A percentile compares a stretch with the other conserved stretches of the same genome.
Evolutionary conservation across 2,888 invertebrate species (phyloP).

Genomic region (Eumacrocentrus americanus): DNA sequence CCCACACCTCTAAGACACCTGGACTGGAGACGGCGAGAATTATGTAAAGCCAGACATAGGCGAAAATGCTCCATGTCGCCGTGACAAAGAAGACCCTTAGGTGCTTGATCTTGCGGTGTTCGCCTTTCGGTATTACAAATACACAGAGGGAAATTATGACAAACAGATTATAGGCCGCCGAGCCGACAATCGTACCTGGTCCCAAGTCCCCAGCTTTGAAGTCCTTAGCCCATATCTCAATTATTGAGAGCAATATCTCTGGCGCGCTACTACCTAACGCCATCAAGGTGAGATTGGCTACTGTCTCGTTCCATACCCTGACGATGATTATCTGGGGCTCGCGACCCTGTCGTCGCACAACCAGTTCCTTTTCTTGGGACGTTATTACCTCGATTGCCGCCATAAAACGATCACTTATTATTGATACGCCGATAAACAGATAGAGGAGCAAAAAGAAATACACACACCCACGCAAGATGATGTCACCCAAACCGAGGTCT

Average conservation of each 20-base stretch:
- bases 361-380: constrained; percentile 93
- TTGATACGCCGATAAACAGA: constrained; percentile 98
- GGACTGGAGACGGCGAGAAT: constrained; percentile 89
- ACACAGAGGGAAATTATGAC: constrained; percentile 97
- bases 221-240: constrained; percentile 95
- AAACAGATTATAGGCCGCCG: constrained; percentile 98
- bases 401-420: constrained; percentile 99
- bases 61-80: constrained; percentile 96
- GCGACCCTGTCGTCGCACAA: constrained; percentile 86
- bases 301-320: constrained; percentile 98
- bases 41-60: constrained; percentile 97
- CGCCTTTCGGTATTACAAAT: constrained; percentile 86
- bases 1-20: constrained; percentile 95
- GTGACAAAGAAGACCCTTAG: constrained; percentile 97
- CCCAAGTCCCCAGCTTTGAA: constrained; percentile 97
- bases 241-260: constrained; percentile 95
- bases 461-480: constrained; percentile 83
- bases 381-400: constrained; percentile 99
- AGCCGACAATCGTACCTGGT: constrained; percentile 98
- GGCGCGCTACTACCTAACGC: constrained; percentile 98
- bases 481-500: constrained; percentile 76
- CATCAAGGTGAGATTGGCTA: constrained; percentile 98
- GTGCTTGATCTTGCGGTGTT: constrained; percentile 93
- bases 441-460: constrained; percentile 91
- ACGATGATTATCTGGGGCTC: constrained; percentile 89